Percentiles rank a stretch among this genome's conserved stretches.
phyloP scores from a whole-genome alignment of 2,888 invertebrate species.

The Phania funesta region DNA sequence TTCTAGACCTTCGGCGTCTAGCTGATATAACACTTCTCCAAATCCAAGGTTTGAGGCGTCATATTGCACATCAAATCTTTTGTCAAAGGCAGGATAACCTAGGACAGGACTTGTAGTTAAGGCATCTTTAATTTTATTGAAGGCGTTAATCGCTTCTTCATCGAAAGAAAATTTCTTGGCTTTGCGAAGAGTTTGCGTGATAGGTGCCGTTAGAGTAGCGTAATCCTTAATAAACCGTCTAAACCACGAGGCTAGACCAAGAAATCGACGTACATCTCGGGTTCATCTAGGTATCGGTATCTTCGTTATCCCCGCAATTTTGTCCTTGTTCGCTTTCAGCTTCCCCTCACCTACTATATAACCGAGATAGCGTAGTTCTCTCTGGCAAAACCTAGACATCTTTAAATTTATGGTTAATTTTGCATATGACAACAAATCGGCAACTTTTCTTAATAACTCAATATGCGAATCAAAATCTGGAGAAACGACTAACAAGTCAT shows the following conservation, averaged over 20 bases:
- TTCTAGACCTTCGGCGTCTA: conserved; percentile 23
- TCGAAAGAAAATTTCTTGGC: neutral
- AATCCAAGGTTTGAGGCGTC: conserved; percentile 27
- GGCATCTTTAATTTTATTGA: conserved; percentile 16
- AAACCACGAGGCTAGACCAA: conserved; percentile 67
- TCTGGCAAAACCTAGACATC: conserved; percentile 56
- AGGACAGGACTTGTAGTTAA: conserved; percentile 27
- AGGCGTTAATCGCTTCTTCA: neutral
- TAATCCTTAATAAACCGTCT: conserved; percentile 61
- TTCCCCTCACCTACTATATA: conserved; percentile 57
- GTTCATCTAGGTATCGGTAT: conserved; percentile 46
- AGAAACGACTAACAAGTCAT: conserved; percentile 46
- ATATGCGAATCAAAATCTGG: conserved; percentile 45
- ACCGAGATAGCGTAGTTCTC: conserved; percentile 55
- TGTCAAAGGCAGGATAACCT: conserved; percentile 17
- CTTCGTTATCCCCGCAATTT: too few relatives aligned
- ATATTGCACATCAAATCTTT: conserved; percentile 40
- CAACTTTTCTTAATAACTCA: conserved; percentile 29
- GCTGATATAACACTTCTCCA: conserved; percentile 27
- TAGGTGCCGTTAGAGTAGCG: conserved; percentile 41
- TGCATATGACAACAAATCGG: conserved; percentile 28
- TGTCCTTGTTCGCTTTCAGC: conserved; percentile 48
- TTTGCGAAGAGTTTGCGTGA: conserved; percentile 42
- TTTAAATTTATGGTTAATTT: conserved; percentile 57
- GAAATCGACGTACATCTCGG: conserved; percentile 57